A percentile compares a stretch with the other conserved stretches of the same genome.
These are phyloP conservation scores for Bellardia bayeri DNA, from an alignment of 2,888 invertebrate genomes.

Conservation along the genomic window DNA sequence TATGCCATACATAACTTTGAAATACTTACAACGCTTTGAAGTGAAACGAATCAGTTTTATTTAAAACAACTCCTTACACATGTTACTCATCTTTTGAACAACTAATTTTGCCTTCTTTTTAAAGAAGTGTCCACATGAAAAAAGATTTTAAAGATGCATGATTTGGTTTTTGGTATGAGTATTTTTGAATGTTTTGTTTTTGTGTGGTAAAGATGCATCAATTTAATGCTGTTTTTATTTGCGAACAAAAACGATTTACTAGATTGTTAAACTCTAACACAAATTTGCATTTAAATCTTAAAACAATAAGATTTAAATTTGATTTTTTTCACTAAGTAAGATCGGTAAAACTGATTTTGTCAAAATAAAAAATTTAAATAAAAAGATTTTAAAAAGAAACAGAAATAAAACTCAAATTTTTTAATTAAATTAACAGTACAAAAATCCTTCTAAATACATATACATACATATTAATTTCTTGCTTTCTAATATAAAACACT, in stretches of 20 bases:
- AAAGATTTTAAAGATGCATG: conserved; percentile 35
- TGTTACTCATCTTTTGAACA: not conserved
- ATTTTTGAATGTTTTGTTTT: conserved; percentile 36
- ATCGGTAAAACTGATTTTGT: not conserved
- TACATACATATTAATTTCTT: not conserved
- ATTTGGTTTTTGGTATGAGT: conserved; percentile 30
- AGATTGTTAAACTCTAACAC: conserved; percentile 65
- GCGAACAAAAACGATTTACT: conserved; percentile 28
- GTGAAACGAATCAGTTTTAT: too few relatives aligned
- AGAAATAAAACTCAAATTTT: not conserved
- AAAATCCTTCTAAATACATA: too few relatives aligned
- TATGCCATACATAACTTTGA: too few relatives aligned
- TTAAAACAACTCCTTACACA: too few relatives aligned
- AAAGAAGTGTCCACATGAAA: not conserved
- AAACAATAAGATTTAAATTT: conserved; percentile 67
- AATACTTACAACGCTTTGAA: too few relatives aligned
- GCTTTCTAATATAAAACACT: conserved; percentile 24
- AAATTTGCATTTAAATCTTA: conserved; percentile 70
- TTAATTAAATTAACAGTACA: not conserved
- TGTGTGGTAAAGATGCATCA: conserved; percentile 62
- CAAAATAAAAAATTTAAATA: not conserved
- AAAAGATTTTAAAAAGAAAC: not conserved
- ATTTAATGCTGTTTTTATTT: conserved; percentile 43
- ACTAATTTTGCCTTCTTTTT: conserved; percentile 12
- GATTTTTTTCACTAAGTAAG: conserved; percentile 12